These are phyloP conservation scores for Conomelus anceps DNA, from an alignment of 2,888 invertebrate genomes.

Conservation along the genomic window DNA sequence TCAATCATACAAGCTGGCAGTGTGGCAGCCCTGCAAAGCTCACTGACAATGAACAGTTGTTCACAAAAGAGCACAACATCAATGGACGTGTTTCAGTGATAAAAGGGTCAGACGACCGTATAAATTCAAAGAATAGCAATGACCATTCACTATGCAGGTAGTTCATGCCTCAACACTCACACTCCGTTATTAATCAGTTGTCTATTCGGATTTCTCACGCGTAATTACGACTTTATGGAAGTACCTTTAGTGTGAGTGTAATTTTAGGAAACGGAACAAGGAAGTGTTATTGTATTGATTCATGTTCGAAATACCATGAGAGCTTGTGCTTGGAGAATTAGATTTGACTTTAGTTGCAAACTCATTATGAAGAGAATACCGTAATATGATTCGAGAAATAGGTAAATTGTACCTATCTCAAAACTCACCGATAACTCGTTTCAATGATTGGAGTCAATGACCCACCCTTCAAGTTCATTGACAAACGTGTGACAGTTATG, in stretches of 20 bases:
- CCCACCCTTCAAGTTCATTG: too few species aligned
- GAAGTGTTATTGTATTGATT: not conserved
- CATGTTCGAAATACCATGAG: not conserved
- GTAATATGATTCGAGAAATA: too few species aligned
- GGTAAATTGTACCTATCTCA: too few species aligned
- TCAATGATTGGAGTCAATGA: too few species aligned
- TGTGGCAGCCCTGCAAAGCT: not conserved
- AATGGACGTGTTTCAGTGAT: not conserved
- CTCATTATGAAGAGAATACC: too few species aligned
- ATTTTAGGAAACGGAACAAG: not conserved
- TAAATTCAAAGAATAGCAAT: not conserved
- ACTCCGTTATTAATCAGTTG: not conserved
- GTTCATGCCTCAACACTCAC: not conserved
- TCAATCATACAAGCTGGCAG: not conserved
- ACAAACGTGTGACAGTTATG: too few species aligned
- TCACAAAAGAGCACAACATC: not conserved
- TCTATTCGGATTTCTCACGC: not conserved
- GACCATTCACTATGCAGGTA: not conserved
- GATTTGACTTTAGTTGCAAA: too few species aligned
- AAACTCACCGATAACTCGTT: too few species aligned
- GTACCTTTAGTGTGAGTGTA: not conserved
- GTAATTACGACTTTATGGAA: not conserved
- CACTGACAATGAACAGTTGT: not conserved
- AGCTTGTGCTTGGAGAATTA: too few species aligned
- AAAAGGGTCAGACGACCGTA: not conserved